A percentile compares a stretch with the other conserved stretches of the same genome.
Conservation (phyloP, 1,140 invertebrate species). For the Pseudoatta argentina region DNA sequence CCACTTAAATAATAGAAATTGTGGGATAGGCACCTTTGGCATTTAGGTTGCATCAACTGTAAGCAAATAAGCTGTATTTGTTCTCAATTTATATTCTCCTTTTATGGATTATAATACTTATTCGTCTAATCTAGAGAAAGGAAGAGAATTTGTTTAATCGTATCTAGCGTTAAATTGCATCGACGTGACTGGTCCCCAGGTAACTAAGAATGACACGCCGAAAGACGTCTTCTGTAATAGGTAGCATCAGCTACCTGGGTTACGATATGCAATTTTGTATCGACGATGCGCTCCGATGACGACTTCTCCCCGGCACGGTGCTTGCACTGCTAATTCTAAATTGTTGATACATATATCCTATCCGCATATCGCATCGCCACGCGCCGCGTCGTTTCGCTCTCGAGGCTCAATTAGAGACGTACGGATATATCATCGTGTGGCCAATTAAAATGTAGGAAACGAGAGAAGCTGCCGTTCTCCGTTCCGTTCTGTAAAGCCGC, state of each 20-base stretch:
- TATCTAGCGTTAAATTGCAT: neutral
- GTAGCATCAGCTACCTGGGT: constrained; percentile 46
- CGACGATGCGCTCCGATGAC: constrained; percentile 27
- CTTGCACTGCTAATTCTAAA: neutral
- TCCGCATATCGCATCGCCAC: constrained; percentile 10
- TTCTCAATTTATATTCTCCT: constrained; percentile 16
- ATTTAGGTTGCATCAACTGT: constrained; percentile 34
- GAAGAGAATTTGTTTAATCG: neutral
- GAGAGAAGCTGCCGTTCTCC: constrained; percentile 80
- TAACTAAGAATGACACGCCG: neutral
- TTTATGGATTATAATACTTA: constrained; percentile 3
- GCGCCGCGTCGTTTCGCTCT: constrained; percentile 36
- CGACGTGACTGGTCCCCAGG: neutral
- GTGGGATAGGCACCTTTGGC: constrained; percentile 1
- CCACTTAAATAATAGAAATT: constrained; percentile 45
- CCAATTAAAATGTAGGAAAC: constrained; percentile 85
- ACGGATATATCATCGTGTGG: constrained; percentile 81
- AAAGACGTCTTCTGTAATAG: too few relatives aligned
- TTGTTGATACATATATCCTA: constrained; percentile 23
- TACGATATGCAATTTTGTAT: constrained; percentile 60
- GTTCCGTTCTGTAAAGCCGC: constrained; percentile 84
- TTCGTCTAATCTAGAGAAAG: neutral
- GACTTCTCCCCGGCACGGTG: neutral
- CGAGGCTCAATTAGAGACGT: constrained; percentile 80
- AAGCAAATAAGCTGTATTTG: neutral